These are phyloP conservation scores for Takifugu flavidus DNA, from an alignment of 2,113 vertebrate species.

Conservation along the genomic window DNA sequence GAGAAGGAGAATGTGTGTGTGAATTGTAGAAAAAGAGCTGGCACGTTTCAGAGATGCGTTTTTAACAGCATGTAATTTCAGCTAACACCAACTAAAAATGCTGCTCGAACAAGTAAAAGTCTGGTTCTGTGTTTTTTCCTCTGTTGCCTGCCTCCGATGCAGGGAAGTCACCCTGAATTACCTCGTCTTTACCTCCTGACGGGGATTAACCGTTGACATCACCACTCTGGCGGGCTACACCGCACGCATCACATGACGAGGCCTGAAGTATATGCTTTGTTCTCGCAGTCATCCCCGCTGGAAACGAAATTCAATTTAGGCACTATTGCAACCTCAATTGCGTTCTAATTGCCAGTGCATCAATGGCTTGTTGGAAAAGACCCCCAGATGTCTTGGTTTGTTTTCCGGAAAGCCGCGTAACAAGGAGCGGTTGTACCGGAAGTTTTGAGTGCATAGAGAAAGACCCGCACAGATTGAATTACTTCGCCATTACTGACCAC, in stretches of 20 bases:
- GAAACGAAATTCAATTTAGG: slow-evolving; percentile 50
- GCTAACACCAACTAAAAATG: no score
- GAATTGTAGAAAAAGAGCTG: slow-evolving; percentile 4
- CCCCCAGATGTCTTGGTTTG: slow-evolving; percentile 44
- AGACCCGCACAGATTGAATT: slow-evolving; percentile 68
- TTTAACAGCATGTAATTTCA: no score
- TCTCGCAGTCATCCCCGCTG: slow-evolving; percentile 23
- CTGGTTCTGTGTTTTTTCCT: slow-evolving; percentile 28
- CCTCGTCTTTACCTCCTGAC: slow-evolving; percentile 53
- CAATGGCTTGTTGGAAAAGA: slow-evolving; percentile 49
- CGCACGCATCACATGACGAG: slow-evolving; percentile 43
- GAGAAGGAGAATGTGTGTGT: not conserved
- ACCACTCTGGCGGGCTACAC: slow-evolving; percentile 10
- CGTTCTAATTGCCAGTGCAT: slow-evolving; percentile 52
- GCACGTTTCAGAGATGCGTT: no score
- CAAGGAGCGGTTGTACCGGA: slow-evolving; percentile 61
- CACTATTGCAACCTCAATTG: slow-evolving; percentile 44
- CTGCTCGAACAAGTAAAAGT: slow-evolving; percentile 9
- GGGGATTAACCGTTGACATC: slow-evolving; percentile 46
- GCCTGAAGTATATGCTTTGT: slow-evolving; percentile 25
- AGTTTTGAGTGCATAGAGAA: slow-evolving; percentile 66
- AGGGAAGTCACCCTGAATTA: slow-evolving; percentile 30
- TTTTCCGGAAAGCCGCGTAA: slow-evolving; percentile 63
- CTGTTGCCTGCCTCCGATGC: slow-evolving; percentile 10
- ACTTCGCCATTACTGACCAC: slow-evolving; percentile 72